These are phyloP conservation scores for Galeruca laticollis DNA, from an alignment of 2,888 invertebrate genomes.

Conservation along the genomic window DNA sequence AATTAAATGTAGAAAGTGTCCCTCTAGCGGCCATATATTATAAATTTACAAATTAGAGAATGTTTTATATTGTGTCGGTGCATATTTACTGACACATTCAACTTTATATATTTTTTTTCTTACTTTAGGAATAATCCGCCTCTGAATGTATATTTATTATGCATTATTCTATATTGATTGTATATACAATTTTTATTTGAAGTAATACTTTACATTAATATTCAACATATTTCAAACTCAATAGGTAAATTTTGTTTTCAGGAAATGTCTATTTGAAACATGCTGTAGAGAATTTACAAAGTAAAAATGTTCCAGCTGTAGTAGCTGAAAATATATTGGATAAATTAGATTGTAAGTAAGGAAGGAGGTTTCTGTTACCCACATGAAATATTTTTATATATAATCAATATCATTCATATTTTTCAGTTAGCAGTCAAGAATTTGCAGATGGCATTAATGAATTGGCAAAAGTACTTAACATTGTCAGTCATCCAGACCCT, in stretches of 20 bases:
- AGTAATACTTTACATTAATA: no score
- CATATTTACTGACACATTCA: no score
- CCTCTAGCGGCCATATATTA: no score
- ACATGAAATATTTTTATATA: constrained; percentile 64
- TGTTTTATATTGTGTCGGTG: no score
- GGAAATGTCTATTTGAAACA: constrained; percentile 79
- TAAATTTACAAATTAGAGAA: no score
- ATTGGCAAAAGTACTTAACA: constrained; percentile 82
- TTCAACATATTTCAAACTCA: no score
- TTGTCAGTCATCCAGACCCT: constrained; percentile 85
- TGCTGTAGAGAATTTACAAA: constrained; percentile 73
- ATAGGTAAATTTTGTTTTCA: constrained; percentile 63
- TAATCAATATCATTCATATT: constrained; percentile 68
- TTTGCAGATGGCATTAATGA: constrained; percentile 86
- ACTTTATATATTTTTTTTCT: no score
- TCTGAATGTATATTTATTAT: no score
- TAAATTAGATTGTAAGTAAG: constrained; percentile 84
- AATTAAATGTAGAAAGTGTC: no score
- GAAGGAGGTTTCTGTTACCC: neutral
- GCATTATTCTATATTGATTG: no score
- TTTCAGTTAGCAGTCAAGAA: constrained; percentile 81
- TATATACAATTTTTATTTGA: no score
- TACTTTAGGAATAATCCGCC: no score
- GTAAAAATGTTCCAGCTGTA: constrained; percentile 76
- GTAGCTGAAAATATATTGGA: constrained; percentile 87